phyloP scores from a whole-genome alignment of 1,140 invertebrate genomes.

The Ceratina calcarata region DNA sequence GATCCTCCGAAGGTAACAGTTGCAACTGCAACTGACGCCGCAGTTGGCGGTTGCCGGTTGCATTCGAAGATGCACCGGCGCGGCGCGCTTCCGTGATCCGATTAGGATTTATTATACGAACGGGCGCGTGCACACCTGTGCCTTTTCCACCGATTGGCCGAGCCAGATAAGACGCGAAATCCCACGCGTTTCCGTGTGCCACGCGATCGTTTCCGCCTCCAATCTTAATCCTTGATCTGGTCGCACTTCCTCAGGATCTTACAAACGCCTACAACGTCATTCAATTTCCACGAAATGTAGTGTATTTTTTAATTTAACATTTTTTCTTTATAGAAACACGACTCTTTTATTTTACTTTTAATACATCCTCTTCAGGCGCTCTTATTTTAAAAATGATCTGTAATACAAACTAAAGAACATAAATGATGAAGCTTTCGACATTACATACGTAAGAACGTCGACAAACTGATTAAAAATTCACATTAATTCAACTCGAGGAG shows the following conservation, averaged over 20 bases:
- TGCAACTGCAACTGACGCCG: conserved; percentile 26
- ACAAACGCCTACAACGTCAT: too few species aligned
- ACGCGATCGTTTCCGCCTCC: neutral
- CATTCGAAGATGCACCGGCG: conserved; percentile 36
- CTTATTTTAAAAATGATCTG: too few species aligned
- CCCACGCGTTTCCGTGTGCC: conserved; percentile 11
- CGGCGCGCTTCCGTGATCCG: conserved; percentile 42
- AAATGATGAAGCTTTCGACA: too few species aligned
- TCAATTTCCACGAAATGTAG: too few species aligned
- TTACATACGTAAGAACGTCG: too few species aligned
- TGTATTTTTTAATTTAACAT: too few species aligned
- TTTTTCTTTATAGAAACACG: too few species aligned
- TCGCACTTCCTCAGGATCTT: neutral
- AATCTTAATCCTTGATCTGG: conserved; percentile 16
- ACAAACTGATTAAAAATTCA: too few species aligned
- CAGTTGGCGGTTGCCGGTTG: conserved; percentile 21
- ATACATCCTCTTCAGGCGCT: too few species aligned
- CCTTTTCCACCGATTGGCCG: conserved; percentile 37
- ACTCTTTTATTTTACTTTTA: too few species aligned
- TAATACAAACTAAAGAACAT: too few species aligned
- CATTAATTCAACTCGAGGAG: too few species aligned
- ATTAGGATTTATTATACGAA: conserved; percentile 52
- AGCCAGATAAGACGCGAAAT: conserved; percentile 28
- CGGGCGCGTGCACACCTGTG: conserved; percentile 42
- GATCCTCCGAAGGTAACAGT: conserved; percentile 13